Conservation (phyloP, 2,888 invertebrate species). For the Rhamphomyia laevipes region DNA sequence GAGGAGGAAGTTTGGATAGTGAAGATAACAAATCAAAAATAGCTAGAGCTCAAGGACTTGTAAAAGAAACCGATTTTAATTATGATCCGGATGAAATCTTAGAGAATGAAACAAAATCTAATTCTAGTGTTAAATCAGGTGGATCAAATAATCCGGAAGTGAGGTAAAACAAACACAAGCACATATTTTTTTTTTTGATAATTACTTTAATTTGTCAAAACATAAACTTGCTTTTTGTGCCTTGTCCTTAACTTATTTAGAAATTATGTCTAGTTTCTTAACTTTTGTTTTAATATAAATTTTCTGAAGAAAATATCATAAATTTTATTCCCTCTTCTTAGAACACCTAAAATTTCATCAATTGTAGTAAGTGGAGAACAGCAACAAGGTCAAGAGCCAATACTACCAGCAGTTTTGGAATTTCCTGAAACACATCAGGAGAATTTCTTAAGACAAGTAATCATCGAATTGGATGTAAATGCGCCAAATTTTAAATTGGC, state of each 20-base stretch:
- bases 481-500: constrained; percentile 88
- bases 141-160: constrained; percentile 64
- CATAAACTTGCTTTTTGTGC: too few relatives aligned
- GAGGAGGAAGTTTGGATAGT: background rate
- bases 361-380: constrained; percentile 18
- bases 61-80: constrained; percentile 57
- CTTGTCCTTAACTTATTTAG: too few relatives aligned
- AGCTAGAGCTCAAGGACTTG: constrained; percentile 14
- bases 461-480: constrained; percentile 78
- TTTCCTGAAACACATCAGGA: constrained; percentile 93
- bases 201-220: too few relatives aligned
- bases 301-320: background rate
- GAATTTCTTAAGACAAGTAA: constrained; percentile 76
- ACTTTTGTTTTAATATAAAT: background rate
- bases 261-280: background rate
- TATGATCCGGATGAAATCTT: constrained; percentile 87
- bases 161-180: constrained; percentile 44
- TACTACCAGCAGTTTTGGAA: constrained; percentile 87
- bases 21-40: background rate
- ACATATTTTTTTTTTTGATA: too few relatives aligned
- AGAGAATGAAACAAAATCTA: constrained; percentile 84
- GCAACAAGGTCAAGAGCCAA: constrained; percentile 68
- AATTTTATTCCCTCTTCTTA: constrained; percentile 12
- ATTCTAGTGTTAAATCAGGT: constrained; percentile 67
- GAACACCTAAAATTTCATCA: constrained; percentile 28